Evolutionary conservation across 2,888 invertebrate species (phyloP).

Genomic region (Tipula vernalis): DNA sequence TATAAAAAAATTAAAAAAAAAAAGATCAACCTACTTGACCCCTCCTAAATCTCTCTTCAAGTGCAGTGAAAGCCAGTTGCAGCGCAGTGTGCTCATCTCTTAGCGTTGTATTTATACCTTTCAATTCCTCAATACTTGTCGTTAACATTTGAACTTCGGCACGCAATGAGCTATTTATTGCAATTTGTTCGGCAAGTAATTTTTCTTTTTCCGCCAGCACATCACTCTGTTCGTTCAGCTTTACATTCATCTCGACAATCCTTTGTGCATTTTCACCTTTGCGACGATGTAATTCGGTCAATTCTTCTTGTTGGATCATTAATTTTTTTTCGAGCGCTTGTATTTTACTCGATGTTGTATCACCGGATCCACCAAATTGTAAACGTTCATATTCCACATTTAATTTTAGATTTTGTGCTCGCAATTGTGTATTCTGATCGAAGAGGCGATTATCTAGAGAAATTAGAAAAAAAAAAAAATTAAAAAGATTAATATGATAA

Average conservation of each 20-base stretch:
- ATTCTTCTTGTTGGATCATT: conserved; percentile 77
- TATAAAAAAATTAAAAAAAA: background rate
- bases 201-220: conserved; percentile 58
- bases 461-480: background rate
- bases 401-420: conserved; percentile 72
- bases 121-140: conserved; percentile 59
- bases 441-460: conserved; percentile 71
- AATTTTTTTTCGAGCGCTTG: conserved; percentile 76
- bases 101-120: conserved; percentile 74
- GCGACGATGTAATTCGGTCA: conserved; percentile 77
- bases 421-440: conserved; percentile 67
- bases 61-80: conserved; percentile 76
- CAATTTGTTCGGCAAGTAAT: conserved; percentile 54
- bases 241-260: conserved; percentile 78
- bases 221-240: conserved; percentile 74
- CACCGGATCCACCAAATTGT: conserved; percentile 40
- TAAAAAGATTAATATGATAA: background rate
- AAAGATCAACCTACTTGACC: conserved; percentile 49
- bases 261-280: conserved; percentile 89
- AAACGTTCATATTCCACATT: conserved; percentile 77
- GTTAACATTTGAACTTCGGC: conserved; percentile 63
- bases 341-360: conserved; percentile 33
- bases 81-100: conserved; percentile 91
- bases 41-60: conserved; percentile 81
- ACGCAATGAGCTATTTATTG: conserved; percentile 50